Base-by-base conservation (phyloP, 1,140 invertebrate genomes). In the Drosophila carrolli region DNA sequence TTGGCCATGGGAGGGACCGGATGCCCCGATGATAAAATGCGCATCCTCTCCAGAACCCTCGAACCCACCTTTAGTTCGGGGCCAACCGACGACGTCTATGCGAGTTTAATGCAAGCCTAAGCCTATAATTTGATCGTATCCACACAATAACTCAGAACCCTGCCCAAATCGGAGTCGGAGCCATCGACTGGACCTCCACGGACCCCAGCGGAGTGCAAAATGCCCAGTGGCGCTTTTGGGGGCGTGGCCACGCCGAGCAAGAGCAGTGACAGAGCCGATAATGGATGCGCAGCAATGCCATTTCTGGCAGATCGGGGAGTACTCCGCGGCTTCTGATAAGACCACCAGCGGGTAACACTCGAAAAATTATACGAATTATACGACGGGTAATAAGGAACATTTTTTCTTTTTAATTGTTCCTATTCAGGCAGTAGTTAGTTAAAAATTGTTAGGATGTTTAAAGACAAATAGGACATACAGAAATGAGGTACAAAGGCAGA, bases 51-150 rank as follows among this genome's bases (percentile, higher is more conserved):
- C 14, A 77, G 65, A 40, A 8, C 7, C 35, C 54, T 13, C 37
- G 47, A 32, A 29, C 23, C 23, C 23, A 48, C 48, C n/a, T 16
- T 35, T 11, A 10, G 13, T 19, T 7, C 16, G 46, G 27, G 29
- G 5, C 27, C 41, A 53, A 16, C 51, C 60, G 53, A 38, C 56
- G 75, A 72, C 63, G 59, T 88, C 84, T 74, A 88, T 88, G 83
- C 84, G 83, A 89, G 61, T 89, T 88, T 88, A 89, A 88, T 88
- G 77, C 84, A 65, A 76, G 51, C 63, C 76, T 63, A 89, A 89
- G 84, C 84, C 84, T 89, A 89, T 89, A 89, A 89, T 89, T 89
- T 89, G 84, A 89, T 89, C 80, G 77, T 88, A 91, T 91, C 88
- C 88, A 91, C 70, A 75, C 78, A 81, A 91, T 91, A 91, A 91